Evolutionary conservation across 2,797 vertebrate species (phyloP).

Genomic region (Lates japonicus): DNA sequence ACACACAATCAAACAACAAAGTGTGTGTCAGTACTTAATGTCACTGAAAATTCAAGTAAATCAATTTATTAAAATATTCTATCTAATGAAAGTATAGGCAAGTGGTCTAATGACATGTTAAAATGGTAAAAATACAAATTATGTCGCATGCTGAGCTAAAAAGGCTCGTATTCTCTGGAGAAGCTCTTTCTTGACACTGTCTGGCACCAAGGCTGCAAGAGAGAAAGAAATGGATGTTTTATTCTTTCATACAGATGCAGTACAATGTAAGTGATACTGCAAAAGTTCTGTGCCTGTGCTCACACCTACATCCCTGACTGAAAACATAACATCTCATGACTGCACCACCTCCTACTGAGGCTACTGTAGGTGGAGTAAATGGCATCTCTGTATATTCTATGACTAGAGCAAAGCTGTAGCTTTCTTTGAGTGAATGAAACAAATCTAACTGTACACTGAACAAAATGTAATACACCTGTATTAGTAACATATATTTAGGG

Average conservation of each 20-base stretch:
- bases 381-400: no score
- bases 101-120: conserved; percentile 7
- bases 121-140: conserved; percentile 28
- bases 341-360: background rate
- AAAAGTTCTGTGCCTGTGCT: background rate
- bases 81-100: conserved; percentile 20
- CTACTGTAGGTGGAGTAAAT: background rate
- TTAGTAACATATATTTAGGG: background rate
- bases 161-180: conserved; percentile 98
- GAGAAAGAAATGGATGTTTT: conserved; percentile 5
- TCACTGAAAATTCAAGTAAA: conserved; percentile 14
- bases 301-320: conserved; percentile 2
- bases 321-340: background rate
- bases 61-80: conserved; percentile 25
- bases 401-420: background rate
- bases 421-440: background rate
- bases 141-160: conserved; percentile 94
- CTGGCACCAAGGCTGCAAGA: conserved; percentile 95
- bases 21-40: conserved; percentile 3
- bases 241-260: background rate
- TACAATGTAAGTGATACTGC: background rate
- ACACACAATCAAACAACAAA: background rate
- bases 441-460: background rate
- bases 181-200: conserved; percentile 99
- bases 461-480: background rate